Conservation (phyloP, 1,140 invertebrate genomes). For the Platorchestia sp. region DNA sequence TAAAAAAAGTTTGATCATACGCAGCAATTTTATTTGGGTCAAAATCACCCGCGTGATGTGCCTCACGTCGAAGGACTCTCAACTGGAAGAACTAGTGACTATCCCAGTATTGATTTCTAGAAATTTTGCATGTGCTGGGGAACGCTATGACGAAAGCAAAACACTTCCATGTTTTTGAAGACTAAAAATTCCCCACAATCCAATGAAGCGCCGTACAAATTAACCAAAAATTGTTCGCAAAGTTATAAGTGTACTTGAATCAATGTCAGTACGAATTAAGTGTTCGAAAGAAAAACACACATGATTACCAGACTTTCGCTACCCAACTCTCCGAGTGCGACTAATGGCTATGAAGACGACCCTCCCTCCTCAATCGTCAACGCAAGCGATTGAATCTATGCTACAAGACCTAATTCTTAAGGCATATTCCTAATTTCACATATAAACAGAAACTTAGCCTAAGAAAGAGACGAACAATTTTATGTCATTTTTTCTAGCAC, state of each 20-base stretch:
- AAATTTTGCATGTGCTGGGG: not conserved
- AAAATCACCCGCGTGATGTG: not conserved
- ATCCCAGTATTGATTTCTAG: not conserved
- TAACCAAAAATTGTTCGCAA: not conserved
- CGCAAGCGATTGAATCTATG: not conserved
- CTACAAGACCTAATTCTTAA: not conserved
- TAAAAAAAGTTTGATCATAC: not conserved
- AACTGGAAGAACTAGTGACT: not conserved
- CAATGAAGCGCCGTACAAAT: not conserved
- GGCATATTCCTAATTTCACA: not conserved
- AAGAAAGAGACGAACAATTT: not conserved
- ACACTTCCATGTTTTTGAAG: not conserved
- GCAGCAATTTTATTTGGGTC: not conserved
- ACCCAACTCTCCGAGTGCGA: not conserved
- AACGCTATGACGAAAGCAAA: not conserved
- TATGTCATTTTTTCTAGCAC: not conserved
- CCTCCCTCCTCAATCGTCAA: too few species aligned
- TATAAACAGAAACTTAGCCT: not conserved
- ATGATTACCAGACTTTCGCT: too few species aligned
- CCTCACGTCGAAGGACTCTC: not conserved
- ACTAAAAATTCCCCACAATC: not conserved
- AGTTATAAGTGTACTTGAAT: not conserved
- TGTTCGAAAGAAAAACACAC: too few species aligned
- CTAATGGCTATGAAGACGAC: too few species aligned
- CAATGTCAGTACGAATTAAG: not conserved